A percentile compares a stretch with the other conserved stretches of the same genome.
Conservation (phyloP, 2,888 invertebrate genomes). For the Caenorhabditis sulstoni region DNA sequence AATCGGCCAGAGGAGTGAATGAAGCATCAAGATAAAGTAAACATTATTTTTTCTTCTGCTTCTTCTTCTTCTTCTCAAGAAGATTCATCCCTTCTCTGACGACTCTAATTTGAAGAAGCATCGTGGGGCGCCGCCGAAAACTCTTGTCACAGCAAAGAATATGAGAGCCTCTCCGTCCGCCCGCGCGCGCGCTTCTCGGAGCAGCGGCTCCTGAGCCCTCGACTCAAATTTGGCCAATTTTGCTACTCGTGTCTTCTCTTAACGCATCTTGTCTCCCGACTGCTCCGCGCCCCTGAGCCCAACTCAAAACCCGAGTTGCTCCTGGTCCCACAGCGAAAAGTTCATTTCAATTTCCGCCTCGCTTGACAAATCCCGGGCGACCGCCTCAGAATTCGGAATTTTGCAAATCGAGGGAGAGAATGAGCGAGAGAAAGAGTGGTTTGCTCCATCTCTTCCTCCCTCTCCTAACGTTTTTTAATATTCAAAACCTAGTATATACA, state of each 20-base stretch:
- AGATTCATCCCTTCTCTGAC: constrained; percentile 15
- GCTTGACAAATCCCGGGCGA: constrained; percentile 22
- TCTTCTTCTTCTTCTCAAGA: no score
- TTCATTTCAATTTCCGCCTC: constrained; percentile 48
- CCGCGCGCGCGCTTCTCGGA: neutral
- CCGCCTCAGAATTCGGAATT: constrained; percentile 2
- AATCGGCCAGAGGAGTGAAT: constrained; percentile 1
- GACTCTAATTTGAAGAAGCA: constrained; percentile 39
- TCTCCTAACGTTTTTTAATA: constrained; percentile 43
- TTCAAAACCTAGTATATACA: constrained; percentile 45
- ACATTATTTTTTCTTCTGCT: constrained; percentile 30
- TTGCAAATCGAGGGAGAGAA: constrained; percentile 5
- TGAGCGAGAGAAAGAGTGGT: constrained; percentile 1
- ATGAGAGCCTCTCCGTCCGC: constrained; percentile 8
- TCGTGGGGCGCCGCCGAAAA: neutral
- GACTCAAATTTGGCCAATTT: constrained; percentile 54
- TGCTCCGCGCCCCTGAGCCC: neutral
- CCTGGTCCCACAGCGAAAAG: constrained; percentile 14
- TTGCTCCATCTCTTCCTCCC: constrained; percentile 14
- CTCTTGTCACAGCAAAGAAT: constrained; percentile 20
- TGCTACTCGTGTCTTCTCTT: constrained; percentile 8
- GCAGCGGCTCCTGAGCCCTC: constrained; percentile 14
- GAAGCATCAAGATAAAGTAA: constrained; percentile 8
- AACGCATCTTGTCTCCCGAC: constrained; percentile 13
- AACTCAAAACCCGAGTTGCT: constrained; percentile 4